Evolutionary conservation across 2,888 invertebrate species (phyloP), one percentile per base, ranked within the genome.

Genomic region (Oscheius sp.): DNA sequence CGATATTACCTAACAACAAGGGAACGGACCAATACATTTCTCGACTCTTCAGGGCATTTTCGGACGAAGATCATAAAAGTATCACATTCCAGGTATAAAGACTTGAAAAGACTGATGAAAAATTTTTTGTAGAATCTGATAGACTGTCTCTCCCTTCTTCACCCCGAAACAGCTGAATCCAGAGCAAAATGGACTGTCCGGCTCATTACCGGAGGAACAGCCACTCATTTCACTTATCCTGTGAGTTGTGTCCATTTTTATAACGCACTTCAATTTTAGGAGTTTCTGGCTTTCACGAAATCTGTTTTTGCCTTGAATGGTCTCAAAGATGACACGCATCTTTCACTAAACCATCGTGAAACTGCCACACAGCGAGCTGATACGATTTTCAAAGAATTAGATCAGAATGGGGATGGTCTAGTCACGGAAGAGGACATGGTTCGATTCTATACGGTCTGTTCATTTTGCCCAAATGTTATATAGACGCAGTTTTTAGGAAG

Each of bases 101-200:
- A 13, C 2, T 21, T 3, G 1, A 11, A 53, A 10, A 29, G n/a
- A 5, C 4, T 51, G 11, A 35, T 2, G 10, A 53, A 2, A 33
- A 32, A 13, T 35, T 32, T 21, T n/a, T 68, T 77, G 74, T 71
- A 81, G 83, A 76, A 79, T 66, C 74, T 84, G 21, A 47, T 84
- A 0, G 72, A 80, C n/a, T 76, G 75, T 68, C 73, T 84, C 9
- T 55, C 80, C 0, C 73, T 76, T 68, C 77, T 82, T 10, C 75
- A 81, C 32, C 81, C 79, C 1, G 76, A 81, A 33, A 80, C 82
- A 0, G 79, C 84, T 2, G 81, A 82, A 60, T 76, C 81, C 1
- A 81, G 86, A 47, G 87, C 87, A 13, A 81, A 80, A 53, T 87
- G 86, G 86, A 85, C 85, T 7, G 83, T 86, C 74, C 70, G 85